phyloP scores from a whole-genome alignment of 2,797 vertebrate species.

The Pelochelys cantorii region DNA sequence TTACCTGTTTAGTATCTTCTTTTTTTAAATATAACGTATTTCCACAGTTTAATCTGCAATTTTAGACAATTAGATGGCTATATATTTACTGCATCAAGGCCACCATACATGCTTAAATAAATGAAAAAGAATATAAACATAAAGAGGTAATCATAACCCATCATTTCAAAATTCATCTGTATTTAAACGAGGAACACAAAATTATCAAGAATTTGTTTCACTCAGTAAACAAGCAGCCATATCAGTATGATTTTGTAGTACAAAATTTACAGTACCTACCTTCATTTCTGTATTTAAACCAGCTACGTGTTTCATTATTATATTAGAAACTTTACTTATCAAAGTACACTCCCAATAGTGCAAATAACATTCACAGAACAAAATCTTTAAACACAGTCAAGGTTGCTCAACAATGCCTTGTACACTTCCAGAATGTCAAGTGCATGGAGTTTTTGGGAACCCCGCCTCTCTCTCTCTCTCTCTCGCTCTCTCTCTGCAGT shows the following conservation, averaged over 20 bases:
- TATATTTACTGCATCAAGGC: neutral
- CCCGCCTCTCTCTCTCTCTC: too few relatives aligned
- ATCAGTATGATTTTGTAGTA: neutral
- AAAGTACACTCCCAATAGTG: neutral
- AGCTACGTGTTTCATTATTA: neutral
- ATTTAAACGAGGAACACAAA: neutral
- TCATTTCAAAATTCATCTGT: conserved; percentile 9
- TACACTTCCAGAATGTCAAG: neutral
- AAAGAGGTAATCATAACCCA: neutral
- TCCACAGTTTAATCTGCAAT: conserved; percentile 30
- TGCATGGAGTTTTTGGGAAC: rapidly evolving
- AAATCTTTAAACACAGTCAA: neutral
- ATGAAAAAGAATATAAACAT: neutral
- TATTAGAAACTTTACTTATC: neutral
- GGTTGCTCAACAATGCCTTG: rapidly evolving
- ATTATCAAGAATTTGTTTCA: neutral
- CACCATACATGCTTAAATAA: conserved; percentile 12
- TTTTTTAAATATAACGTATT: neutral
- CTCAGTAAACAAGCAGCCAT: rapidly evolving
- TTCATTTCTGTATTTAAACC: neutral
- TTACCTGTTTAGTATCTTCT: conserved; percentile 25
- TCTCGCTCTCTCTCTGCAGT: too few relatives aligned
- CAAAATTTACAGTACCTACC: neutral
- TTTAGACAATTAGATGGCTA: conserved; percentile 35
- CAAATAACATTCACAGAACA: neutral